phyloP scores from a whole-genome alignment of 1,140 invertebrate species.

The Battus philenor region DNA sequence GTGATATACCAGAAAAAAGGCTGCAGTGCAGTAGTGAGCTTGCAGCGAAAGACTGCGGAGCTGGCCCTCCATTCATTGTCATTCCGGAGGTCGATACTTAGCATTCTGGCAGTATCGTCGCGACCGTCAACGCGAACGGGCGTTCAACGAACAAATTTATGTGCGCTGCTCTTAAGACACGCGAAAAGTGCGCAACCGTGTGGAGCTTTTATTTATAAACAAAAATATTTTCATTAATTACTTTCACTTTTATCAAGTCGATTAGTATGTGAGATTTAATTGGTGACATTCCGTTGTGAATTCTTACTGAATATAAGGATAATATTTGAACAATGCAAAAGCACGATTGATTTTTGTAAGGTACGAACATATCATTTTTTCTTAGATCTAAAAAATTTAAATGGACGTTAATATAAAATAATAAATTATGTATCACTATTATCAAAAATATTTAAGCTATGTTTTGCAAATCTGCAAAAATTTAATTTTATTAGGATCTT shows the following conservation, averaged over 20 bases:
- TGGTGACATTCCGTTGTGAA: background rate
- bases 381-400: too few relatives aligned
- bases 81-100: conserved; percentile 58
- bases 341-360: conserved; percentile 1
- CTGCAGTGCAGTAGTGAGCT: conserved; percentile 67
- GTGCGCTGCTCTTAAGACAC: conserved; percentile 18
- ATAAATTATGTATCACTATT: too few relatives aligned
- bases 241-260: background rate
- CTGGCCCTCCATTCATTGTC: conserved; percentile 55
- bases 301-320: conserved; percentile 3
- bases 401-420: too few relatives aligned
- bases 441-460: too few relatives aligned
- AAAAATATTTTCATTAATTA: conserved; percentile 25
- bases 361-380: too few relatives aligned
- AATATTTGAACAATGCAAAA: conserved; percentile 1
- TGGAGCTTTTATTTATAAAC: conserved; percentile 56
- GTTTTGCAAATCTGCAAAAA: too few relatives aligned
- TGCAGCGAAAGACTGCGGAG: conserved; percentile 60
- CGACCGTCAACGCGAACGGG: conserved; percentile 40
- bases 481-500: too few relatives aligned
- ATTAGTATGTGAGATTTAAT: background rate
- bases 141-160: conserved; percentile 18
- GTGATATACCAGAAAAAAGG: conserved; percentile 67
- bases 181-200: conserved; percentile 30
- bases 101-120: conserved; percentile 42